Evolutionary conservation across 2,888 invertebrate genomes (phyloP).

Genomic region (Ischnus inquisitorius): DNA sequence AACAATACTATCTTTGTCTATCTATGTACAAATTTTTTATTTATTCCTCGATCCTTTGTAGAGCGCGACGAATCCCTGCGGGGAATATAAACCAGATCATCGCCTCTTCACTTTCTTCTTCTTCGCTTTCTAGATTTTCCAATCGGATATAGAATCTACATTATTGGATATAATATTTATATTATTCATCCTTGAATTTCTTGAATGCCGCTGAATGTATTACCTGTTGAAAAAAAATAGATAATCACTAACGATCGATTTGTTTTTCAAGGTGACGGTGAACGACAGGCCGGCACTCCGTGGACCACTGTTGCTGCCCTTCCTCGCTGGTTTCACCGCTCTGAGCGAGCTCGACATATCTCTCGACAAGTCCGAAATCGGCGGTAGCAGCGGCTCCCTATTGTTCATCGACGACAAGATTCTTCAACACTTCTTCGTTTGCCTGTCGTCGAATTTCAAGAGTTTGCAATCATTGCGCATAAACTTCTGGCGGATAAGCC

Average conservation of each 20-base stretch:
- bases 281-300: conserved; percentile 85
- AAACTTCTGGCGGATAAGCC: conserved; percentile 83
- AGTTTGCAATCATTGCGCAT: conserved; percentile 84
- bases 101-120: too few species aligned
- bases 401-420: conserved; percentile 86
- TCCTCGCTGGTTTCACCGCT: conserved; percentile 86
- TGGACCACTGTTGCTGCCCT: conserved; percentile 86
- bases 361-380: conserved; percentile 85
- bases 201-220: neutral
- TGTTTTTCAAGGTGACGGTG: conserved; percentile 83
- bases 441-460: conserved; percentile 85
- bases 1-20: neutral
- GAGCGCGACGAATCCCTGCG: too few species aligned
- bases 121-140: conserved; percentile 21
- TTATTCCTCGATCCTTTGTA: neutral
- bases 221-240: neutral
- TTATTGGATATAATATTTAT: too few species aligned
- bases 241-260: neutral
- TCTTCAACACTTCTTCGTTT: conserved; percentile 85
- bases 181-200: neutral
- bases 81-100: conserved; percentile 37
- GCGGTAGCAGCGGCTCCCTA: conserved; percentile 81
- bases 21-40: neutral
- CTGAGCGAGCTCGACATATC: conserved; percentile 86
- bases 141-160: neutral